A percentile compares a stretch with the other conserved stretches of the same genome.
These are phyloP conservation scores for Melanocharis versteri DNA, from an alignment of 2,113 vertebrate species.

Conservation along the genomic window DNA sequence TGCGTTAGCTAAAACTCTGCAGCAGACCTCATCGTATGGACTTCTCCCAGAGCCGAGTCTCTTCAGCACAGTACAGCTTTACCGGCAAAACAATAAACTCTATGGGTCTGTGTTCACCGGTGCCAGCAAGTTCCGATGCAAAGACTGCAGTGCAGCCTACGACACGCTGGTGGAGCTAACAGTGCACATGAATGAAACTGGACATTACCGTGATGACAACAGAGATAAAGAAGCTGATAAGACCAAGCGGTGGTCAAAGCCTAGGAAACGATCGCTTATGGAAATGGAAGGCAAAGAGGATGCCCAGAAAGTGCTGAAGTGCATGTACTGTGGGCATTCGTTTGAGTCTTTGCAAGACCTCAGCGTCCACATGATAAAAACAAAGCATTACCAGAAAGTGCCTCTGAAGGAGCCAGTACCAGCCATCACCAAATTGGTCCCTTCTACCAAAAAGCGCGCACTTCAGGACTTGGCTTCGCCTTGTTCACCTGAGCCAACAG, in stretches of 20 bases:
- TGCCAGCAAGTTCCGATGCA: slow-evolving; percentile 98
- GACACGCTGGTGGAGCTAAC: slow-evolving; percentile 96
- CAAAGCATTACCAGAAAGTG: slow-evolving; percentile 99
- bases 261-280: slow-evolving; percentile 94
- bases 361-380: slow-evolving; percentile 99
- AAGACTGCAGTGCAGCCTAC: slow-evolving; percentile 96
- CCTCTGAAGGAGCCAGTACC: slow-evolving; percentile 99
- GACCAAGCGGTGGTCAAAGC: slow-evolving; percentile 95
- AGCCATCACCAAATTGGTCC: slow-evolving; percentile 92
- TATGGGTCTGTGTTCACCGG: slow-evolving; percentile 97
- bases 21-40: slow-evolving; percentile 89
- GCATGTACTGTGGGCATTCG: slow-evolving; percentile 99
- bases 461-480: slow-evolving; percentile 91
- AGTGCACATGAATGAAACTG: slow-evolving; percentile 98
- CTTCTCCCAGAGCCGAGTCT: slow-evolving; percentile 96
- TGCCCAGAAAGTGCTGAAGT: slow-evolving; percentile 97
- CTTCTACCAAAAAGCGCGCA: slow-evolving; percentile 92
- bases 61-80: slow-evolving; percentile 98
- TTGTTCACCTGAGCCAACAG: slow-evolving; percentile 89
- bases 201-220: slow-evolving; percentile 98
- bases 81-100: slow-evolving; percentile 96
- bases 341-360: slow-evolving; percentile 98
- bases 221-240: slow-evolving; percentile 91
- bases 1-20: slow-evolving; percentile 94
- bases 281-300: slow-evolving; percentile 99